These are phyloP conservation scores for Agrypnia vestita DNA, from an alignment of 1,140 invertebrate species.

Conservation along the genomic window DNA sequence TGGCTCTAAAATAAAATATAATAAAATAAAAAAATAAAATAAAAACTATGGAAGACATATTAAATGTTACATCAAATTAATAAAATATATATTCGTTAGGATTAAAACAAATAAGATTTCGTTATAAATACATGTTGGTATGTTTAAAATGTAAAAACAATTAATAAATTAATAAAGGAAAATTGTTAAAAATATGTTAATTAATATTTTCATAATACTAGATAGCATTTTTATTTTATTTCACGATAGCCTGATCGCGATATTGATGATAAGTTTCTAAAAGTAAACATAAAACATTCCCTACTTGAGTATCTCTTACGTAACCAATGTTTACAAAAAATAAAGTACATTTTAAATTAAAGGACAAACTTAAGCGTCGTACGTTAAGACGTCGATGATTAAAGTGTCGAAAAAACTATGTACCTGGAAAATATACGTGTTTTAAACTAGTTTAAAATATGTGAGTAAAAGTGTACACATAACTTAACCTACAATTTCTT, in stretches of 20 bases:
- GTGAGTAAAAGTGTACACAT: not conserved
- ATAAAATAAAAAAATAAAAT: too few species aligned
- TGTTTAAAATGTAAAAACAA: too few species aligned
- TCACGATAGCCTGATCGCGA: not conserved
- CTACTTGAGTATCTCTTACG: slow-evolving; percentile 37
- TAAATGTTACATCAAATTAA: too few species aligned
- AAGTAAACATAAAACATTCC: not conserved
- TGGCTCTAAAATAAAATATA: too few species aligned
- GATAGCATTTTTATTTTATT: not conserved
- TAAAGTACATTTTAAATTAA: slow-evolving; percentile 22
- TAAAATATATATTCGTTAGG: too few species aligned
- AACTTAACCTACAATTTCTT: slow-evolving; percentile 58
- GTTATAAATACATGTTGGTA: too few species aligned
- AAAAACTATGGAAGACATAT: too few species aligned
- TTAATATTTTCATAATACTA: not conserved
- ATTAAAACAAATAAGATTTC: too few species aligned
- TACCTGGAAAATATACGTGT: not conserved
- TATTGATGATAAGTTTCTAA: not conserved
- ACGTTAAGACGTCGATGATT: not conserved
- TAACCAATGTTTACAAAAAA: slow-evolving; percentile 49
- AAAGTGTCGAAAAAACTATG: not conserved
- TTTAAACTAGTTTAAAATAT: not conserved
- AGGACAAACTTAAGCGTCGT: slow-evolving; percentile 2
- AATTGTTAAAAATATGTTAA: not conserved
- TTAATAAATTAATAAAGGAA: too few species aligned